Evolutionary conservation across 2,113 vertebrate species (phyloP).

Genomic region (Emydura subglobosa): DNA sequence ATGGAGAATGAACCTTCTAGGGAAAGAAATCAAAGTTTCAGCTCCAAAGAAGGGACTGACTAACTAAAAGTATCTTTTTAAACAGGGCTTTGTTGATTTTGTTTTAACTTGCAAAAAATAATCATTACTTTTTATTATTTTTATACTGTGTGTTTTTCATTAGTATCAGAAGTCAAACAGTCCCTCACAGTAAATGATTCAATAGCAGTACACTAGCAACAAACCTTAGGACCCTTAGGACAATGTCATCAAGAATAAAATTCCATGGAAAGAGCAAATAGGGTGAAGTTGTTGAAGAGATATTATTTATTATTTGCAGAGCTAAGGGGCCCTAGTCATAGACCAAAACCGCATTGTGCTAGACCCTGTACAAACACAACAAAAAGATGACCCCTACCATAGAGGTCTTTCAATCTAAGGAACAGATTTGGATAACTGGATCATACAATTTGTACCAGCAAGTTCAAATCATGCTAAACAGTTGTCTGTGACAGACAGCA

Average conservation of each 20-base stretch:
- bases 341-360: too few relatives aligned
- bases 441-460: neutral
- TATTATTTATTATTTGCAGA: too few relatives aligned
- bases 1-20: neutral
- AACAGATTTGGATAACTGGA: too few relatives aligned
- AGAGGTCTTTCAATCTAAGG: too few relatives aligned
- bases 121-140: neutral
- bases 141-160: neutral
- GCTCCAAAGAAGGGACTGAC: neutral
- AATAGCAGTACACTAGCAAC: neutral
- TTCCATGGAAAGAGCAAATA: neutral
- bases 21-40: neutral
- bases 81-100: slow-evolving; percentile 2
- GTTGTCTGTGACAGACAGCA: neutral
- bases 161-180: neutral
- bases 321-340: too few relatives aligned
- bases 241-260: neutral
- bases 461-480: neutral
- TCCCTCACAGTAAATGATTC: neutral
- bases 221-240: neutral
- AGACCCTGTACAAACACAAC: too few relatives aligned
- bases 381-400: too few relatives aligned
- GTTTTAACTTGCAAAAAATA: slow-evolving; percentile 1
- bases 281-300: neutral
- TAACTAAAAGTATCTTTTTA: neutral